Evolutionary conservation across 2,797 vertebrate genomes (phyloP).

Genomic region (Epinephelus coioides): DNA sequence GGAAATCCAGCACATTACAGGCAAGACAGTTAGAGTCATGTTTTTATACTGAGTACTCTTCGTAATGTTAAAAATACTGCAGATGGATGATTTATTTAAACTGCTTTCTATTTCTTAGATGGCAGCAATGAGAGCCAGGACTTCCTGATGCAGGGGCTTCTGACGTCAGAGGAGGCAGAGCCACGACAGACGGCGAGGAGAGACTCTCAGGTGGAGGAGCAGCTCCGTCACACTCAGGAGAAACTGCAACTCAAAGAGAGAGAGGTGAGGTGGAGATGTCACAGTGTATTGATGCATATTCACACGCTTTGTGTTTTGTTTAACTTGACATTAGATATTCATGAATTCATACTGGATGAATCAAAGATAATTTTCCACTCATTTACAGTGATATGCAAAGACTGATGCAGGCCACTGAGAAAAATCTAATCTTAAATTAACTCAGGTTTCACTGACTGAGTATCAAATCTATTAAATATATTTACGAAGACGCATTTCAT

Average conservation of each 20-base stretch:
- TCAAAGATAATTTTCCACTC: neutral
- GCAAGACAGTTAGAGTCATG: conserved; percentile 67
- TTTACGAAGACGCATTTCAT: neutral
- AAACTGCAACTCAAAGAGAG: conserved; percentile 89
- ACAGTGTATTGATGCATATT: neutral
- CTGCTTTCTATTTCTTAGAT: conserved; percentile 62
- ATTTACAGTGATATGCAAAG: neutral
- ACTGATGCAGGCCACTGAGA: neutral
- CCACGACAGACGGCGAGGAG: conserved; percentile 20
- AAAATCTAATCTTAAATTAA: neutral
- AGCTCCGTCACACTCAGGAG: conserved; percentile 84
- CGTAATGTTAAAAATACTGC: conserved; percentile 1
- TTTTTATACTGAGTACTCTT: neutral
- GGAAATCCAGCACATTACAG: conserved; percentile 81
- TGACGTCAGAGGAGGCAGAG: conserved; percentile 43
- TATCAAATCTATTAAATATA: no score
- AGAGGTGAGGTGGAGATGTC: conserved; percentile 85
- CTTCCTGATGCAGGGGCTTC: conserved; percentile 44
- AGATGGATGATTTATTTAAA: conserved; percentile 7
- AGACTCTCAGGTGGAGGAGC: conserved; percentile 66
- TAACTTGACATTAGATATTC: neutral
- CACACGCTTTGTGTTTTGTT: neutral
- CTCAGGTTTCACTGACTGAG: neutral
- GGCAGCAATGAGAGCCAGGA: conserved; percentile 52
- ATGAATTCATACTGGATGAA: neutral